Evolutionary conservation across 2,888 invertebrate species (phyloP), one percentile per base, ranked within the genome.

Genomic region (Volucella bombylans): DNA sequence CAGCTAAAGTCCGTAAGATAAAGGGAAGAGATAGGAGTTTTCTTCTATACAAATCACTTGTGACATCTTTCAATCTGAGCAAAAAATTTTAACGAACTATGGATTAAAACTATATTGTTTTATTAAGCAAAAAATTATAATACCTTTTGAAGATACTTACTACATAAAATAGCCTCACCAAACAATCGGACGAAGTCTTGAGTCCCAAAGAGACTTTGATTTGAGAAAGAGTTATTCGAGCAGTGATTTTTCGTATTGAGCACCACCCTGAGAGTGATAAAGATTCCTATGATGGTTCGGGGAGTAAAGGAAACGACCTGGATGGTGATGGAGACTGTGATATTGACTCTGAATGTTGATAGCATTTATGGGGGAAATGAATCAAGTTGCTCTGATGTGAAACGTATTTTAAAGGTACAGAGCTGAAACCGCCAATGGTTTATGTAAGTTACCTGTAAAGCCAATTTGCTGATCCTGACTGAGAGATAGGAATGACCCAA

Each of bases 181-280:
- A 10, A 95, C 95, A 87, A 97, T 97, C 91, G 93, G 94, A 90
- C 96, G 96, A 45, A 97, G 96, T 90, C 96, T 95, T 82, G 96
- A 95, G 77, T 95, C 94, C 89, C 91, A 12, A 91, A 92, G 87
- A 65, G 96, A 96, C 90, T 96, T 97, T 88, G 97, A 97, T 92
- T 93, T 97, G 80, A 97, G 96, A 47, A 97, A 96, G 79, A 97
- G 97, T 90, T 97, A 97, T 0, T 97, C 98, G 90, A 98, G 98
- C 92, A 98, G 97, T 81, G 98, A 98, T 92, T 98, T n/a, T 98
- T 92, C 94, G 97, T 71, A 97, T 97, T 79, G 97, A 97, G 90
- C 96, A 96, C 90, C 96, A 96, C 89, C 94, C 94, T 87, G 95
- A 95, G 88, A 95, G 95, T 82, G 96, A 96, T 91, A 89, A 90